Evolutionary conservation across 2,888 invertebrate species (phyloP).

Genomic region (Synanthedon tipuliformis): DNA sequence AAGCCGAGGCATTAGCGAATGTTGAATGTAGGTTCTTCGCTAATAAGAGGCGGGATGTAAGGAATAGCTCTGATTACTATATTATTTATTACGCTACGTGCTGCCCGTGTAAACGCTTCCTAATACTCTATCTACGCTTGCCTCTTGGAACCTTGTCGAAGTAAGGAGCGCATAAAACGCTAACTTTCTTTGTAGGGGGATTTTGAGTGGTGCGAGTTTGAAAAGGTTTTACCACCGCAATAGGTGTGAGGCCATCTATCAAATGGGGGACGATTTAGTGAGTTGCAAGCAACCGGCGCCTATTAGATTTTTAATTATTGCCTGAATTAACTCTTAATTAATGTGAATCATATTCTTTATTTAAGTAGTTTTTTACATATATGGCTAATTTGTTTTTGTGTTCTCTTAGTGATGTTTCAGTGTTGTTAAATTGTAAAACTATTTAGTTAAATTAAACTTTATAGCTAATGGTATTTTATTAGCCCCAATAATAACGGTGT

Average conservation of each 20-base stretch:
- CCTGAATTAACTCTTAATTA: constrained; percentile 47
- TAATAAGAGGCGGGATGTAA: constrained; percentile 68
- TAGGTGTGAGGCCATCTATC: constrained; percentile 46
- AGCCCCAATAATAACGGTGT: no score
- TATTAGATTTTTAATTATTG: constrained; percentile 62
- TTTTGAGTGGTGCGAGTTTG: constrained; percentile 13
- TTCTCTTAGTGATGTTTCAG: no score
- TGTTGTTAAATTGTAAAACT: no score
- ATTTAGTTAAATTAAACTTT: no score
- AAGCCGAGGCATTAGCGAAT: constrained; percentile 64
- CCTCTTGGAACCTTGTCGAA: constrained; percentile 46
- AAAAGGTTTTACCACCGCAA: constrained; percentile 30
- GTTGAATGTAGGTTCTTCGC: constrained; percentile 66
- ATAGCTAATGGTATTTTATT: no score
- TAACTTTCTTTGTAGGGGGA: constrained; percentile 2
- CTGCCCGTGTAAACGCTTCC: constrained; percentile 66
- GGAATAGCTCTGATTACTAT: constrained; percentile 69
- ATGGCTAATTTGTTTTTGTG: no score
- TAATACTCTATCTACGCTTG: constrained; percentile 52
- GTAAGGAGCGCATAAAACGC: constrained; percentile 6
- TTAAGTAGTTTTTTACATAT: no score
- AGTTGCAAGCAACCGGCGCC: constrained; percentile 43
- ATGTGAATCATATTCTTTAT: constrained; percentile 27
- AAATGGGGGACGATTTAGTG: constrained; percentile 57
- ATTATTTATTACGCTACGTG: constrained; percentile 70